Conservation (phyloP, 2,113 vertebrate species). For the Pollimyrus isidori region DNA sequence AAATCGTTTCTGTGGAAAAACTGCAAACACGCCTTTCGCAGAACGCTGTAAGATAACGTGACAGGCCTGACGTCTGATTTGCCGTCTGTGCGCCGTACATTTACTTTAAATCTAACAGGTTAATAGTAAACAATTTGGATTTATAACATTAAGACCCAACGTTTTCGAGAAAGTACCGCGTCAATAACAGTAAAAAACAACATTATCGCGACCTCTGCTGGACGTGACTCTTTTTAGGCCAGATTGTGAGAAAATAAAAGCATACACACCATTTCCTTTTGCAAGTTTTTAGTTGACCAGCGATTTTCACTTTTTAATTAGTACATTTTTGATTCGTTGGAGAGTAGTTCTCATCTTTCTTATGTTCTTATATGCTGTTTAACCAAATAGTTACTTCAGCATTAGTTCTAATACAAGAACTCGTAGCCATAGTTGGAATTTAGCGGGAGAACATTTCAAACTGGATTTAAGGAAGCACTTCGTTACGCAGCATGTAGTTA, state of each 20-base stretch:
- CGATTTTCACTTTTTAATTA: background rate
- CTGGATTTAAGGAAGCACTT: too few species aligned
- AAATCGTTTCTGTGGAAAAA: background rate
- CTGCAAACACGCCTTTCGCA: background rate
- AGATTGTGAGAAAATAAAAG: background rate
- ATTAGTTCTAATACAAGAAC: too few species aligned
- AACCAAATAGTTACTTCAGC: too few species aligned
- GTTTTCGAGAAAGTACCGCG: slow-evolving; percentile 41
- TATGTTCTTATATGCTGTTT: too few species aligned
- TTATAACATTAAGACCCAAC: background rate
- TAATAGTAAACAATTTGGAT: background rate
- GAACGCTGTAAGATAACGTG: background rate
- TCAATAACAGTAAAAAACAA: slow-evolving; percentile 9
- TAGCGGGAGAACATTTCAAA: too few species aligned
- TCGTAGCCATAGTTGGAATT: too few species aligned
- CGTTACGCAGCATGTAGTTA: too few species aligned
- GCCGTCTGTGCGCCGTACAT: background rate
- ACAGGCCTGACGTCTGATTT: background rate
- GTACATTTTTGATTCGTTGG: background rate
- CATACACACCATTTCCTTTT: background rate
- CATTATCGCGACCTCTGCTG: slow-evolving; percentile 45
- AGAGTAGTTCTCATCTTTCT: background rate
- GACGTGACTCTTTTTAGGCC: background rate
- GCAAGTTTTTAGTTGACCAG: background rate
- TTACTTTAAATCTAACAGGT: background rate